Conservation (phyloP, 2,888 invertebrate species). For the Metallyticus violacea region DNA sequence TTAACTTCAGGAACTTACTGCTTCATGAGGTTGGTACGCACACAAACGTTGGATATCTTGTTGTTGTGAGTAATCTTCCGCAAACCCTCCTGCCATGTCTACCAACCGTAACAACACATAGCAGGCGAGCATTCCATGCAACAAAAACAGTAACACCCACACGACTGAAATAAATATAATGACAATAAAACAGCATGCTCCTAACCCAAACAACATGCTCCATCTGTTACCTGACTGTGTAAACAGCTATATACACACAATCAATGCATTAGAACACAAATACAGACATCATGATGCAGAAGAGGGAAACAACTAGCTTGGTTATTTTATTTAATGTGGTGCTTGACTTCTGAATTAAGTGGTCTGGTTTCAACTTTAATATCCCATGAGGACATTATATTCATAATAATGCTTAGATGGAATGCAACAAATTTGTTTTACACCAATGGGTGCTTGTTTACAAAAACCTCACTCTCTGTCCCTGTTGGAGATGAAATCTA, state of each 20-base stretch:
- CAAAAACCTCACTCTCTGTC: too few relatives aligned
- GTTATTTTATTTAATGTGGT: too few relatives aligned
- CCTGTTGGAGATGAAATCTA: too few relatives aligned
- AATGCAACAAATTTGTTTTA: too few relatives aligned
- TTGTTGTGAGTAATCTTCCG: constrained; percentile 91
- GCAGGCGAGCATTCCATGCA: constrained; percentile 43
- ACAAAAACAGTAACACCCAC: constrained; percentile 38
- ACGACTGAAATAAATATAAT: constrained; percentile 37
- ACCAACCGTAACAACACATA: constrained; percentile 40
- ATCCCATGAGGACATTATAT: too few relatives aligned
- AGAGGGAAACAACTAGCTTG: not conserved
- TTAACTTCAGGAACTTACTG: constrained; percentile 72
- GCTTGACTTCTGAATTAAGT: too few relatives aligned
- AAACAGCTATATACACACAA: not conserved
- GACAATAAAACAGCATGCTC: constrained; percentile 36
- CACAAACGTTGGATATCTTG: constrained; percentile 95
- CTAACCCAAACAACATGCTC: constrained; percentile 33
- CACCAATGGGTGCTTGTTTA: too few relatives aligned
- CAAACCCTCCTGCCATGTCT: constrained; percentile 92
- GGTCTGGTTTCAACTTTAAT: too few relatives aligned
- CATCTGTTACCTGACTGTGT: not conserved
- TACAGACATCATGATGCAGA: not conserved
- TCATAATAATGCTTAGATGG: too few relatives aligned
- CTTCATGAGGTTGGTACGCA: constrained; percentile 93
- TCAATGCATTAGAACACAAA: not conserved